Percentiles rank a stretch among this genome's conserved stretches.
These are phyloP conservation scores for Drosophila sp. DNA, from an alignment of 1,140 invertebrate genomes.

Conservation along the genomic window DNA sequence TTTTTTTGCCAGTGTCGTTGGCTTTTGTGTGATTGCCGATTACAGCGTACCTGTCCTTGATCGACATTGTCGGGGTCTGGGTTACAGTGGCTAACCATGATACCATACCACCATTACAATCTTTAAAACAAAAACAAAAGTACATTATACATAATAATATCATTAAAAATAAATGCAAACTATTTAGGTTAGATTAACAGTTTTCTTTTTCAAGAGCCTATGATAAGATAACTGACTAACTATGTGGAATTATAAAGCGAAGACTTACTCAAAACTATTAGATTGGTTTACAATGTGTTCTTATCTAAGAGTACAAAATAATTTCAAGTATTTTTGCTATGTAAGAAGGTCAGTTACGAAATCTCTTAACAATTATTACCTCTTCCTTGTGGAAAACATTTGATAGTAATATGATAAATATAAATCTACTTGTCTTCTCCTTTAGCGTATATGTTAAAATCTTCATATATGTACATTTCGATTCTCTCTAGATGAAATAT, in stretches of 20 bases:
- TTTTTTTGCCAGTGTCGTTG: slow-evolving; percentile 1
- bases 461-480: too few species aligned
- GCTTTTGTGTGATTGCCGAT: slow-evolving; percentile 1
- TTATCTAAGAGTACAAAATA: background rate
- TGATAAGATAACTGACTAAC: slow-evolving; percentile 13
- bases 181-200: too few species aligned
- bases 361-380: too few species aligned
- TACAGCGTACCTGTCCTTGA: slow-evolving; percentile 31
- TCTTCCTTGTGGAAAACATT: too few species aligned
- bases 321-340: background rate
- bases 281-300: background rate
- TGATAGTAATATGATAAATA: too few species aligned
- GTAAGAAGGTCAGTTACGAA: slow-evolving; percentile 21
- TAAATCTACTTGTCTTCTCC: too few species aligned
- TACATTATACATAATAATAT: too few species aligned
- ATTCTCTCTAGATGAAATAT: too few species aligned
- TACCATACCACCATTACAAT: background rate
- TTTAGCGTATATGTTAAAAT: too few species aligned
- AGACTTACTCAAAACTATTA: background rate
- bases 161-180: too few species aligned
- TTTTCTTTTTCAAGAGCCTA: background rate
- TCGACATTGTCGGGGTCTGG: slow-evolving; percentile 37
- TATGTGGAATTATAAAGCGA: too few species aligned
- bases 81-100: background rate
- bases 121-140: background rate